phyloP scores from a whole-genome alignment of 2,113 vertebrate species.

The Indicator indicator region DNA sequence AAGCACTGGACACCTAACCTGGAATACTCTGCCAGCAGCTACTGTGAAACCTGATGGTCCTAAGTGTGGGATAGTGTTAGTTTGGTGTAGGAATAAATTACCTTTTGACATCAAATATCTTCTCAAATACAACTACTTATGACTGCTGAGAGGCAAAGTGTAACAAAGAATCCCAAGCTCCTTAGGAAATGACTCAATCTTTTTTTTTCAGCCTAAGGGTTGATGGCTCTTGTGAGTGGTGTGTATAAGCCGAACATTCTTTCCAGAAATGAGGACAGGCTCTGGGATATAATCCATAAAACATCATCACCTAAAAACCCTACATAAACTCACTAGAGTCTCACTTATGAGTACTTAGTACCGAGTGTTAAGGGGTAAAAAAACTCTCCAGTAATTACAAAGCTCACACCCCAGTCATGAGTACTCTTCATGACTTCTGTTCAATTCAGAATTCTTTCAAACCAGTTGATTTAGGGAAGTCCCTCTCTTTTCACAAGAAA shows the following conservation, averaged over 20 bases:
- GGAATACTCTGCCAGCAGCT: background rate
- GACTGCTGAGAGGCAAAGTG: background rate
- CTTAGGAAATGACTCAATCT: background rate
- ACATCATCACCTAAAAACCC: background rate
- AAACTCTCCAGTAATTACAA: background rate
- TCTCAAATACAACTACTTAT: background rate
- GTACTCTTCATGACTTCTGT: background rate
- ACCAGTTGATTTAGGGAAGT: background rate
- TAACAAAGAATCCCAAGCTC: background rate
- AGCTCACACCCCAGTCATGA: background rate
- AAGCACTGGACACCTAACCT: background rate
- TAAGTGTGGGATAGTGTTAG: background rate
- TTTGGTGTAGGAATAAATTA: background rate
- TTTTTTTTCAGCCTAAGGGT: background rate
- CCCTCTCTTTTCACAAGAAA: background rate
- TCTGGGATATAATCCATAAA: background rate
- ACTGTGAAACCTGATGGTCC: background rate
- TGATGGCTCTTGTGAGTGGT: background rate
- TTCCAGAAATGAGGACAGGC: background rate
- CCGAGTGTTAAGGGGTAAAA: background rate
- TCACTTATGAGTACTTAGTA: background rate
- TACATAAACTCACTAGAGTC: background rate
- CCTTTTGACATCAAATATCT: background rate
- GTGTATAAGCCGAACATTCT: background rate
- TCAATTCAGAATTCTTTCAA: background rate